Evolutionary conservation across 2,888 invertebrate genomes (phyloP), one percentile per base, ranked within the genome.

Genomic region (Drosophila peninsularis): DNA sequence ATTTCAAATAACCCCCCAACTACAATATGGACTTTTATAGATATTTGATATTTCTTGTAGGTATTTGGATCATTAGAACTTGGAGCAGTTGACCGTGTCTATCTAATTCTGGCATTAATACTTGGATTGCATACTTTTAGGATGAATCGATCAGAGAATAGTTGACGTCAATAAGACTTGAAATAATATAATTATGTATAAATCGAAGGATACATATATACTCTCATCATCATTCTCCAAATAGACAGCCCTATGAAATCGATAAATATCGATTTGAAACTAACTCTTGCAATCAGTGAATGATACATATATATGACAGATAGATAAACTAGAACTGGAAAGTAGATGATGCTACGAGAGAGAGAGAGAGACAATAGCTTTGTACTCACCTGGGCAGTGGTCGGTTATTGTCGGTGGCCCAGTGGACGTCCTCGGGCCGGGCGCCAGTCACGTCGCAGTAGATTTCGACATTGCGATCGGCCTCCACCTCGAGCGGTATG

Each of bases 361-460:
- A n/a, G n/a, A n/a, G n/a, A n/a, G 11, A 17, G n/a, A n/a, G n/a
- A 27, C 13, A n/a, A 11, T 4, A 13, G 5, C 5, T 7, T 27
- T 17, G 9, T 14, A n/a, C 34, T 58, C 34, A 93, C 93, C 50
- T 72, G 73, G 92, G 89, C 76, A 92, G 71, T 72, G 91, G 92
- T 60, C 91, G 90, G 57, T 90, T 89, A 58, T 91, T 91, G 54
- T 92, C 92, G 47, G 91, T 90, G 67, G 90, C 88, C 93, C 93
- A 93, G 27, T 81, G 61, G 5, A 93, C 90, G 27, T 80, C 54
- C 52, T 92, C 91, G 0, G 96, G 91, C 27, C 90, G 95, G 70
- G 94, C 94, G 44, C 96, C 96, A 17, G 93, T 93, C 7, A 95
- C 96, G 21, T 93, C 93, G 90, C 97, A 97, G 69, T 94, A 94